phyloP scores from a whole-genome alignment of 2,113 vertebrate genomes.

The Camelus bactrianus region DNA sequence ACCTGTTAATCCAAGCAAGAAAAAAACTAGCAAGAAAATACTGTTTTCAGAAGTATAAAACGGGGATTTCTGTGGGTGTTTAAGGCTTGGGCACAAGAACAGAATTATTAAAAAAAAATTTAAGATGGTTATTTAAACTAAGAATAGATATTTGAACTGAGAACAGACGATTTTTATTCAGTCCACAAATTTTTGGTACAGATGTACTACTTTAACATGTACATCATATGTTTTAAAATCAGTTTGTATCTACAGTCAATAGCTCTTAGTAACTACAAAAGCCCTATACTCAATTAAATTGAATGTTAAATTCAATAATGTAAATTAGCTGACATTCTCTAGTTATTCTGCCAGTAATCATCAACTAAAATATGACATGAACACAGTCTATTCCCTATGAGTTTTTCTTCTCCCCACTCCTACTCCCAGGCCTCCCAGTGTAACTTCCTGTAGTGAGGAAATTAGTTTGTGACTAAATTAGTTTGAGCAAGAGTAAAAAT shows the following conservation, averaged over 20 bases:
- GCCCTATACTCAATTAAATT: neutral
- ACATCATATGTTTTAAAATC: slow-evolving; percentile 33
- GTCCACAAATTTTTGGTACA: slow-evolving; percentile 24
- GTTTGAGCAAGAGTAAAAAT: neutral
- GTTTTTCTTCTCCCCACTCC: neutral
- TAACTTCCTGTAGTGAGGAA: slow-evolving; percentile 29
- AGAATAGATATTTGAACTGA: neutral
- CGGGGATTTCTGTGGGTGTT: neutral
- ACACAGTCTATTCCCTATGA: neutral
- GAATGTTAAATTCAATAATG: slow-evolving; percentile 19
- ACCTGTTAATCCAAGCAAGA: neutral
- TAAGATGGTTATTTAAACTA: neutral
- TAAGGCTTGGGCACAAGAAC: neutral
- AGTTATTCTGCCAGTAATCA: slow-evolving; percentile 47
- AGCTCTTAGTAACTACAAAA: slow-evolving; percentile 34
- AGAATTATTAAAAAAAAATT: neutral
- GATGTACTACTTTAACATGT: neutral
- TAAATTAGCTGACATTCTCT: neutral
- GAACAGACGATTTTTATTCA: neutral
- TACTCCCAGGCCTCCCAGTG: neutral
- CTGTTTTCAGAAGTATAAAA: slow-evolving; percentile 6
- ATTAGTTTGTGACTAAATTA: neutral
- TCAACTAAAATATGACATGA: neutral
- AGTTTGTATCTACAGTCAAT: neutral
- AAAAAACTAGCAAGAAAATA: slow-evolving; percentile 9